Evolutionary conservation across 2,113 vertebrate genomes (phyloP).

Genomic region (Myocastor coypus): DNA sequence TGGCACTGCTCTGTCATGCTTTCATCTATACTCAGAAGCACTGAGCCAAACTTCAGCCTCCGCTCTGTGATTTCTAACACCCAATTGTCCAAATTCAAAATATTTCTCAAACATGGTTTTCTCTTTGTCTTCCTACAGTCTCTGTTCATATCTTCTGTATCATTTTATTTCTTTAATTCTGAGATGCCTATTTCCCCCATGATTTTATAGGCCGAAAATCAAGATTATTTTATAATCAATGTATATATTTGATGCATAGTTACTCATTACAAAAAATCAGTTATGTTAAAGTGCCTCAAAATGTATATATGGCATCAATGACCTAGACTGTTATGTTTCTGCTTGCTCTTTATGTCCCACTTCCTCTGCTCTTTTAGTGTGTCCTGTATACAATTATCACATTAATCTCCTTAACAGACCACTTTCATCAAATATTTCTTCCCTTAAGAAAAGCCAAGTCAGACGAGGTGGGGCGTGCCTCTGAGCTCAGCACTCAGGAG

Average conservation of each 20-base stretch:
- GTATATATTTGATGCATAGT: not conserved
- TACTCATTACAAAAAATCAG: not conserved
- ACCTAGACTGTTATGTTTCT: not conserved
- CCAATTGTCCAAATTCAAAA: not conserved
- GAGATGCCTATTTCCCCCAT: not conserved
- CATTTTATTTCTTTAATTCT: slow-evolving; percentile 15
- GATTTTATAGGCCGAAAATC: slow-evolving; percentile 15
- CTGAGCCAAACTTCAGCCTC: not conserved
- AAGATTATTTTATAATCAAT: slow-evolving; percentile 40
- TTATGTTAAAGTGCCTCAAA: not conserved
- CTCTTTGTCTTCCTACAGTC: not conserved
- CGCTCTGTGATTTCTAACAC: slow-evolving; percentile 15
- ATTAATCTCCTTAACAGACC: not conserved
- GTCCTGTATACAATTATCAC: not conserved
- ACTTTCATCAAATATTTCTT: not conserved
- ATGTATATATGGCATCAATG: not conserved
- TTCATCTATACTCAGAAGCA: slow-evolving; percentile 26
- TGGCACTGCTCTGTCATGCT: not conserved
- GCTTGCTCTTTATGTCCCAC: not conserved
- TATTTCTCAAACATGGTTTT: not conserved
- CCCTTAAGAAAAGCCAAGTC: not conserved
- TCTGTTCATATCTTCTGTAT: slow-evolving; percentile 11
- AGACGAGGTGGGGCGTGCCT: not conserved
- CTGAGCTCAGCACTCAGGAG: not conserved
- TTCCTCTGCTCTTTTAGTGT: not conserved